Evolutionary conservation across 2,888 invertebrate genomes (phyloP), one percentile per base, ranked within the genome.

Genomic region (Uropetala carovei): DNA sequence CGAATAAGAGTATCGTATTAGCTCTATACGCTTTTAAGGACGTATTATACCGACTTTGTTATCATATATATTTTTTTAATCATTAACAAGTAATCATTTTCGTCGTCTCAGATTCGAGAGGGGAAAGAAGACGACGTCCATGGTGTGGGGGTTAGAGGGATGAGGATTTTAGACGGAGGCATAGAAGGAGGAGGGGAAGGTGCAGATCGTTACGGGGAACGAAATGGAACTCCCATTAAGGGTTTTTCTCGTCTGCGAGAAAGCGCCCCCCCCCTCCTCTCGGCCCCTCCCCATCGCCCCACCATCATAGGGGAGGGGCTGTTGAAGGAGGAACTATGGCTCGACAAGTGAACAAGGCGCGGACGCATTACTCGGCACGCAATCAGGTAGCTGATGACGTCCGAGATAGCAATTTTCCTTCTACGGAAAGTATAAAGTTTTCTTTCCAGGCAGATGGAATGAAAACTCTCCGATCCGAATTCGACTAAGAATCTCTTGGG

Each of bases 161-260:
- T 18, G 64, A 64, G 18, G 0, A 0, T 64, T 64, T 64, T 64
- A 14, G 64, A 14, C 18, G 16, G 64, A n/a, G 16, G 64, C n/a
- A 16, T 14, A n/a, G 14, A 14, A 16, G 64, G 14, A 18, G 16
- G 16, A 60, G 60, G 60, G 60, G 64, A 14, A 7, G 16, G 64
- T 18, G 64, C n/a, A n/a, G 64, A 64, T 64, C 64, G 64, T 64
- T 64, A 64, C n/a, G 64, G 64, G 7, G 64, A 64, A 64, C 64
- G 64, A 64, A 64, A 64, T 64, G 64, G 64, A 64, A 64, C 64
- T 64, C 64, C 64, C 64, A 64, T 64, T 64, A 64, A 64, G 14
- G 64, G 64, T 64, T 64, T 64, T 64, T n/a, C 64, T 64, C 64
- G 14, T 18, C 64, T 64, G 7, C 11, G 64, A 14, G 14, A 64